Conservation (phyloP, 2,113 vertebrate species). For the Petroica traversi region DNA sequence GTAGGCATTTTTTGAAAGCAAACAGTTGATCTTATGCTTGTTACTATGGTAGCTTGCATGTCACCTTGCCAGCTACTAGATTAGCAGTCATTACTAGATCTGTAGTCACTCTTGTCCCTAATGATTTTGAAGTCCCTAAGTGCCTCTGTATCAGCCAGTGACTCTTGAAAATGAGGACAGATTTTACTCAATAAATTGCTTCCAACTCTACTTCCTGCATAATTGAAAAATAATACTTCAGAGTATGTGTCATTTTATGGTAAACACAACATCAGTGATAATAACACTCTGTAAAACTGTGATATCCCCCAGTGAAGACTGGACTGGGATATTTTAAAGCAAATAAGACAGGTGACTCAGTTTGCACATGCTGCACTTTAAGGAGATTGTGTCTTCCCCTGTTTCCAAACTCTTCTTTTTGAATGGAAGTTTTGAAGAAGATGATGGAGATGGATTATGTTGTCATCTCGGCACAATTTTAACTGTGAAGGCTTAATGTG, state of each 20-base stretch:
- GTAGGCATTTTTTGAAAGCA: background rate
- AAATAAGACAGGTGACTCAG: background rate
- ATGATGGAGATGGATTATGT: background rate
- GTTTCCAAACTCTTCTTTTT: background rate
- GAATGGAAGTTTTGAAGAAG: background rate
- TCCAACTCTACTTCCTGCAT: background rate
- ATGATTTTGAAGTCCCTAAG: background rate
- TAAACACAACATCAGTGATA: background rate
- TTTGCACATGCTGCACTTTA: background rate
- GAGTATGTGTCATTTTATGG: background rate
- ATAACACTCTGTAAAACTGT: background rate
- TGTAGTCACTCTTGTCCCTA: background rate
- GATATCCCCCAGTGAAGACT: background rate
- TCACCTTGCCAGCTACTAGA: background rate
- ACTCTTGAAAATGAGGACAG: background rate
- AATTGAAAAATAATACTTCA: background rate
- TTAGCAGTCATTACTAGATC: background rate
- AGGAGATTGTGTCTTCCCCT: background rate
- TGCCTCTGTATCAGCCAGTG: background rate
- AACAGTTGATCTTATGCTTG: background rate
- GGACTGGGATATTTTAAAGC: background rate
- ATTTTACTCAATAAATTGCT: background rate
- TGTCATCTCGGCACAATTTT: background rate
- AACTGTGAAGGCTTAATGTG: background rate
- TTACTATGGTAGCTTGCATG: constrained; percentile 11